Evolutionary conservation across 2,888 invertebrate species (phyloP).

Genomic region (Synanthedon vespiformis): DNA sequence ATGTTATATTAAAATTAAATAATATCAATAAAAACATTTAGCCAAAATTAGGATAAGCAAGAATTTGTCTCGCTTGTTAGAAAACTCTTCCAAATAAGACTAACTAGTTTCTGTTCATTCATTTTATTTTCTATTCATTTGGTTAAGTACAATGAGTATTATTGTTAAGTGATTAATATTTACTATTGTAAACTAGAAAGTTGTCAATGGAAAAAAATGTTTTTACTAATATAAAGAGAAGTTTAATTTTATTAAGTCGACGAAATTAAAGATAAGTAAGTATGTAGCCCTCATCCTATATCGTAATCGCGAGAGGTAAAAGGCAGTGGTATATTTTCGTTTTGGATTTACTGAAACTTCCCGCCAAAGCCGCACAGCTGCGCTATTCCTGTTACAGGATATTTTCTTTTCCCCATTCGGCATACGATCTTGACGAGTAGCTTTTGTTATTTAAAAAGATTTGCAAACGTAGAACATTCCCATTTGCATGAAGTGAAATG

Average conservation of each 20-base stretch:
- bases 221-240: too few species aligned
- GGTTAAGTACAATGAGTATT: too few species aligned
- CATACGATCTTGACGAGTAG: constrained; percentile 61
- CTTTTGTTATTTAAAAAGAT: constrained; percentile 69
- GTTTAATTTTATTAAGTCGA: constrained; percentile 62
- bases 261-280: constrained; percentile 36
- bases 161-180: too few species aligned
- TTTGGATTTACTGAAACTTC: constrained; percentile 63
- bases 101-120: too few species aligned
- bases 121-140: too few species aligned
- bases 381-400: constrained; percentile 47
- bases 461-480: constrained; percentile 8
- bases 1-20: constrained; percentile 31
- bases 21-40: constrained; percentile 26
- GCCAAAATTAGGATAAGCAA: too few species aligned
- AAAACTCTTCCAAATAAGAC: too few species aligned
- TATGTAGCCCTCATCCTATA: not conserved
- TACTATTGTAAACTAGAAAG: constrained; percentile 19
- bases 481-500: not conserved
- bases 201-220: constrained; percentile 20
- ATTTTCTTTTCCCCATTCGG: constrained; percentile 61
- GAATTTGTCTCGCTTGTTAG: too few species aligned
- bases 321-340: constrained; percentile 47
- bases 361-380: constrained; percentile 61
- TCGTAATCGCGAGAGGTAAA: too few species aligned